phyloP scores from a whole-genome alignment of 2,113 vertebrate genomes.

The Microtus montanus region DNA sequence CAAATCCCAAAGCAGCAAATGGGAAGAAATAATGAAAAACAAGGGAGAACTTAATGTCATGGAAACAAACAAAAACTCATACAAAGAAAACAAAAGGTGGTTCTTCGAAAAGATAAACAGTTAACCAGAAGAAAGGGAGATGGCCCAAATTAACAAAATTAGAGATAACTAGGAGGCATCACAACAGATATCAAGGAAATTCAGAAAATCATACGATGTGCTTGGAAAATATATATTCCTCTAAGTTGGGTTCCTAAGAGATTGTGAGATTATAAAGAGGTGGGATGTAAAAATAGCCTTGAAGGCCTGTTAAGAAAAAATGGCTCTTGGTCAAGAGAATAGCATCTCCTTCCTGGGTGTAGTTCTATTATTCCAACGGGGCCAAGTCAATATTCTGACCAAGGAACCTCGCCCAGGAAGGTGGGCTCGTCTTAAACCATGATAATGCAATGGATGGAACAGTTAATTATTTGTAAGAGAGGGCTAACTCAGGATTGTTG shows the following conservation, averaged over 20 bases:
- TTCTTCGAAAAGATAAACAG: neutral
- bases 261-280: neutral
- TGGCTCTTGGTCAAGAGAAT: neutral
- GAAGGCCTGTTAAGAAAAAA: neutral
- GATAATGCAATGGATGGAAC: neutral
- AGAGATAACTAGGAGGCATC: neutral
- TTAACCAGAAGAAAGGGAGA: neutral
- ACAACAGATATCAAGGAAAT: neutral
- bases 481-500: neutral
- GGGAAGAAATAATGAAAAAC: neutral
- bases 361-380: neutral
- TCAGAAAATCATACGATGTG: neutral
- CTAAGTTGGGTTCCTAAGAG: neutral
- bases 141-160: neutral
- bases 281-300: neutral
- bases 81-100: neutral
- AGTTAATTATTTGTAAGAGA: neutral
- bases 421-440: neutral
- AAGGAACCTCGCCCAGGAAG: neutral
- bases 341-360: neutral
- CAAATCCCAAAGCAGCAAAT: neutral
- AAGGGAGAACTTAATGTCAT: neutral
- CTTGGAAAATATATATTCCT: neutral
- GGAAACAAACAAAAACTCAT: neutral
- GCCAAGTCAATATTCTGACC: neutral